These are phyloP conservation scores for Lymantria monacha DNA, from an alignment of 2,888 invertebrate genomes.

Conservation along the genomic window DNA sequence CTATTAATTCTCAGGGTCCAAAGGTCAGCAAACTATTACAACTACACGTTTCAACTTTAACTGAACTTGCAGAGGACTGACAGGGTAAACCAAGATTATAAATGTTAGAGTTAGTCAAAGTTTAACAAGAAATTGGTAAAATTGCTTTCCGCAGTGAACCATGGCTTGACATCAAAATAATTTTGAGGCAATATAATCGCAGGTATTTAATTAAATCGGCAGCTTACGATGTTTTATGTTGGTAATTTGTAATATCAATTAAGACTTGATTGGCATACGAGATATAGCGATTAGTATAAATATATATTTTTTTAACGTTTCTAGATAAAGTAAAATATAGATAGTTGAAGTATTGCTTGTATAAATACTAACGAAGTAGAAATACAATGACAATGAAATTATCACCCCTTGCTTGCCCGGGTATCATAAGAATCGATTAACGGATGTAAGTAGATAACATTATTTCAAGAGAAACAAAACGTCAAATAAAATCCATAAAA, in stretches of 20 bases:
- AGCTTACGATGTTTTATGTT: not conserved
- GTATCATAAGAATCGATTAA: too few relatives aligned
- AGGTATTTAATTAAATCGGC: not conserved
- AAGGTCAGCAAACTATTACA: too few relatives aligned
- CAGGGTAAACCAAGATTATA: not conserved
- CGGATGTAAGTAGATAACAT: too few relatives aligned
- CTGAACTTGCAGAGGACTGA: not conserved
- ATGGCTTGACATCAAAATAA: not conserved
- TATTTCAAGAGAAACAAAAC: too few relatives aligned
- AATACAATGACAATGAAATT: too few relatives aligned
- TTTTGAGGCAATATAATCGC: not conserved
- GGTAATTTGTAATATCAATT: not conserved
- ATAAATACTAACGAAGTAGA: too few relatives aligned
- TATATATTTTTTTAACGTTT: too few relatives aligned
- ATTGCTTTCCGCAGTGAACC: too few relatives aligned
- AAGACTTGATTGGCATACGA: not conserved
- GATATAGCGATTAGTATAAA: not conserved
- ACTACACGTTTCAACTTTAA: not conserved
- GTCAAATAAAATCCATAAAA: too few relatives aligned
- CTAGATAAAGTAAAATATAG: too few relatives aligned
- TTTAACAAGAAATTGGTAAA: not conserved
- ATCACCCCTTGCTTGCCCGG: too few relatives aligned
- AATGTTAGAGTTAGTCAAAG: not conserved
- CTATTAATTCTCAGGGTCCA: not conserved
- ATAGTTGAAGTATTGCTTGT: too few relatives aligned